Evolutionary conservation across 2,888 invertebrate genomes (phyloP), one percentile per base, ranked within the genome.

Genomic region (Parnassius orleans): DNA sequence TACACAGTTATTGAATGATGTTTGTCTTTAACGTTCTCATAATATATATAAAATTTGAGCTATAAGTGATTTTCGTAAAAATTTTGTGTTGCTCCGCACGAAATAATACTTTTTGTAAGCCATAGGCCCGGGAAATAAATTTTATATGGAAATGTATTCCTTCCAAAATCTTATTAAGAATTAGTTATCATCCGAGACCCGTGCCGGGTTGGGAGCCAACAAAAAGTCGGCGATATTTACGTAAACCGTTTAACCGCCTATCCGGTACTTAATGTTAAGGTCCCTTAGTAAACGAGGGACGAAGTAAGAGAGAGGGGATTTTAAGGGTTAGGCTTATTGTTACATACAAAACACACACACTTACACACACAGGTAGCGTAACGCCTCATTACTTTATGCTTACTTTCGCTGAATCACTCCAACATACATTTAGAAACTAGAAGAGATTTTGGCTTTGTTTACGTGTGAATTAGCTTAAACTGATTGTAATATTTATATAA

Each of bases 181-280:
- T 81, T 74, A 74, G 74, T 74, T 69, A 76, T 79, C 77, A 80
- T 81, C 74, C 73, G 66, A 74, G 74, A 73, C 66, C 66, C 68
- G 64, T 33, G 33, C 33, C 77, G 78, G 75, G 73, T 77, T 77
- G 67, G 73, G 68, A 74, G 75, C 73, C 73, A 75, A 71, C 70
- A 75, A 70, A 73, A 77, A 74, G 71, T 75, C 75, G 75, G 72
- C 72, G 74, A 77, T 81, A 83, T 83, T 83, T 83, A 80, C 79
- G 78, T 81, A 83, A 84, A 78, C 80, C 73, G 79, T 80, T 83
- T 84, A 86, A 87, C 85, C 82, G 82, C 78, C 80, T 80, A 83
- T 81, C 75, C 77, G 76, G 75, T 80, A 76, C 78, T 81, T 82
- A 84, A 84, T 83, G 83, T 81, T 81, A 77, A 75, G 78, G 76